Base-by-base conservation (phyloP, 2,888 invertebrate species). In the Octonoba sinensis region DNA sequence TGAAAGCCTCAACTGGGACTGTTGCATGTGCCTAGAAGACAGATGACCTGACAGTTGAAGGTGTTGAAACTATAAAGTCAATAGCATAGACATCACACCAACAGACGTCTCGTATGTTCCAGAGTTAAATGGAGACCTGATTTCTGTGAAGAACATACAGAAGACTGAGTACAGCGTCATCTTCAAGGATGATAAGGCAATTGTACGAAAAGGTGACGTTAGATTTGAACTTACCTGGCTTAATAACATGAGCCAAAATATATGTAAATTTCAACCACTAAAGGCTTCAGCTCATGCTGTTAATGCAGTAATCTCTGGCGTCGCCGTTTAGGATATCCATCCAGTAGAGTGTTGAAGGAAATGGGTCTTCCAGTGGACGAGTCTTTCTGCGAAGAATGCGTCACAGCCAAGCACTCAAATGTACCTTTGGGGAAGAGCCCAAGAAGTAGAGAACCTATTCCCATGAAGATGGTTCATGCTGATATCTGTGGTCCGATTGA, bases 21-120 rank as follows among this genome's bases (percentile, higher is more conserved):
- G 54, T 67, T 22, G 44, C n/a, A 18, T 69, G 56, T 69, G 69
- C 69, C 20, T 56, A 36, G 18, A 70, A 70, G 57, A 67, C 15
- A 13, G 44, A 56, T 44, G 46, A 57, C 3, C 49, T 60, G 22
- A 54, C 27, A 11, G n/a, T 49, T n/a, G 59, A 71, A 47, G 27
- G 59, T 60, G n/a, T 71, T 18, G 71, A 59, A 18, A n/a, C 59
- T 24, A 47, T 70, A 22, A 0, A 47, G n/a, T 60, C 16, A 20
- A 24, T 47, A 60, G 49, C n/a, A 49, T 12, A 24, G n/a, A 60
- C 16, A 27, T 71, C 2, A 60, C n/a, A 27, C 18, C 24, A 16
- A 71, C 16, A 49, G 24, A 71, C 47, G 60, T 71, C 1, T 27
- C 51, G 20, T 60, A n/a, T 51, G 60, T 72, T 15, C 71, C 71